phyloP scores from a whole-genome alignment of 2,113 vertebrate genomes.

The Callaeas wilsoni region DNA sequence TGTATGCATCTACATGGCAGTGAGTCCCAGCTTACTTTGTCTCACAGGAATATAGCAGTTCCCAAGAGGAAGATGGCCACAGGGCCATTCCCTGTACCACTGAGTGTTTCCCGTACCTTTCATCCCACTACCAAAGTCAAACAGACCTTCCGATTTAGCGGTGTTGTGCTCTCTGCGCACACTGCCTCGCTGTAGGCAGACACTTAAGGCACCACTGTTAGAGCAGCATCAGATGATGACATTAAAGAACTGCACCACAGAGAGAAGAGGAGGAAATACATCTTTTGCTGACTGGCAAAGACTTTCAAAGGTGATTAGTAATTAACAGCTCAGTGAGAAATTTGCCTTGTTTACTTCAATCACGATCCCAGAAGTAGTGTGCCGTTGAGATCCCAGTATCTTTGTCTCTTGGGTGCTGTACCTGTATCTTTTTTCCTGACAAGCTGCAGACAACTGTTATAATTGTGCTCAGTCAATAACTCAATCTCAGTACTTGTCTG shows the following conservation, averaged over 20 bases:
- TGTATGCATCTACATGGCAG: not conserved
- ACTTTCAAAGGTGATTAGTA: not conserved
- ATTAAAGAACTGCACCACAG: not conserved
- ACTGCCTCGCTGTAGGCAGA: rapidly evolving
- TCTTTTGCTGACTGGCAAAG: not conserved
- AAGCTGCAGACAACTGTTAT: not conserved
- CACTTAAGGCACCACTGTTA: not conserved
- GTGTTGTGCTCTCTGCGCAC: not conserved
- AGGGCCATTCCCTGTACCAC: not conserved
- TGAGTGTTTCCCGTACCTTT: not conserved
- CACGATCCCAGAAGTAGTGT: not conserved
- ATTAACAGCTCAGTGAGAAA: not conserved
- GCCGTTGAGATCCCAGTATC: not conserved
- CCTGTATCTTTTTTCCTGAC: not conserved
- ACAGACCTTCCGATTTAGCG: not conserved
- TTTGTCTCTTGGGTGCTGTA: not conserved
- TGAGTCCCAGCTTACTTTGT: not conserved
- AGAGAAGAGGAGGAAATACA: not conserved
- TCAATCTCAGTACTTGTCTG: not conserved
- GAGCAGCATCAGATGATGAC: not conserved
- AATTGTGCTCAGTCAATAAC: not conserved
- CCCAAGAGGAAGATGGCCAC: not conserved
- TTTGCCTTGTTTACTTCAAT: not conserved
- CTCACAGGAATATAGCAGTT: not conserved
- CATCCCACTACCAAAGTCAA: not conserved